Evolutionary conservation across 2,888 invertebrate species (phyloP), one percentile per base, ranked within the genome.

Genomic region (Panzeria rudis): DNA sequence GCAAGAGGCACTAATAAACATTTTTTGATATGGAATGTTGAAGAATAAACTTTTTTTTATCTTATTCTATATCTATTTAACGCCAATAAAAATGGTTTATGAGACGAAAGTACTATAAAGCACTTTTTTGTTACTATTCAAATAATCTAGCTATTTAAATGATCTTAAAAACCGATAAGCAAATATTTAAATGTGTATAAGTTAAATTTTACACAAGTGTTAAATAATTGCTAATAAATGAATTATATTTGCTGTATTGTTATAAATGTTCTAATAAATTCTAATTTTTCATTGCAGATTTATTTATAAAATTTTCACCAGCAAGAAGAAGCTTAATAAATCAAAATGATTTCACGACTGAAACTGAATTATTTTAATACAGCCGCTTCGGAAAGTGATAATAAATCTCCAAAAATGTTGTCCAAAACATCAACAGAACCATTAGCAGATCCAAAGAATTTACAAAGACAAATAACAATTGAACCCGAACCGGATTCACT

Each of bases 401-500:
- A 50, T 13, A 79, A 81, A 20, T 25, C 69, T 0, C 25, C 81
- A 15, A 32, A 78, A 7, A 25, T 25, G n/a, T 29, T 68, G 25
- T 69, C 81, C 6, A 77, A 86, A 61, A n/a, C 72, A 3, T 41
- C 15, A 3, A 17, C 61, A 9, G 75, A 75, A 15, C 69, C 59
- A 0, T 20, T 75, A n/a, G 44, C 62, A 25, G 59, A 88, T 73
- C 13, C 83, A 25, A 72, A 82, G 29, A 84, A 86, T 62, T 32
- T 82, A 8, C 44, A 88, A 17, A 89, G 90, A 32, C 90, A 91
- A 44, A 84, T 90, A 7, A 90, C 90, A n/a, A 91, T 92, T 20
- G 92, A 92, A 50, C 89, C 90, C 66, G 92, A 93, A 83, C 92
- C 92, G 20, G 92, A 92, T 64, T 92, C 92, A 2, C 86, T 93